phyloP scores from a whole-genome alignment of 2,113 vertebrate species.

The Physeter macrocephalus region DNA sequence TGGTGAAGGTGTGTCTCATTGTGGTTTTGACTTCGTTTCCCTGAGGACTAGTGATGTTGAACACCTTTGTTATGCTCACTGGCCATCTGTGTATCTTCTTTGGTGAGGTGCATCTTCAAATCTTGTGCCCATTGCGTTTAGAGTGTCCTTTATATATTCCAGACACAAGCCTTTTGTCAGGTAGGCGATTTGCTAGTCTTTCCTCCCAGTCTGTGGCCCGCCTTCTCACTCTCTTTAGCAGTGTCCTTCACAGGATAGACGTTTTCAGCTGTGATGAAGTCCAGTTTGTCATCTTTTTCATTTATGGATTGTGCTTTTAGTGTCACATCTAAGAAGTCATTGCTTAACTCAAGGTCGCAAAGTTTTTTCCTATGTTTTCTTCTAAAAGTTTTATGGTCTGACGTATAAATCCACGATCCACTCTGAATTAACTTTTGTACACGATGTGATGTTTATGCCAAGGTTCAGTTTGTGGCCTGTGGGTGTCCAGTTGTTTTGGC shows the following conservation, averaged over 20 bases:
- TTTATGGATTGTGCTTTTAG: neutral
- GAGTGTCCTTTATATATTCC: neutral
- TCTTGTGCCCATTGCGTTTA: neutral
- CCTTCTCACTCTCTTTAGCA: neutral
- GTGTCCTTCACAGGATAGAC: neutral
- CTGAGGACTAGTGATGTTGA: neutral
- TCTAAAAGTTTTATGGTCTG: neutral
- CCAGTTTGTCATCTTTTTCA: neutral
- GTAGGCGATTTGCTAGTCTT: accelerated
- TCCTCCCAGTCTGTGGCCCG: neutral
- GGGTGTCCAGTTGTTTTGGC: accelerated
- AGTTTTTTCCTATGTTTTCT: neutral
- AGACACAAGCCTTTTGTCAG: neutral
- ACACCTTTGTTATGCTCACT: neutral
- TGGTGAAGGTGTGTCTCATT: accelerated
- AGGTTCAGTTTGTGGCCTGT: neutral
- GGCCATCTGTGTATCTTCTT: neutral
- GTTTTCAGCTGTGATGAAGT: neutral
- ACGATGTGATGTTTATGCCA: neutral
- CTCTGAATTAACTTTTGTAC: neutral
- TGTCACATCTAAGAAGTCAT: neutral
- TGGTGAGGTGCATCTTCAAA: neutral
- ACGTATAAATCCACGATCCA: neutral
- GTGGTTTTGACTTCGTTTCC: neutral
- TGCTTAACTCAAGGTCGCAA: neutral